phyloP scores from a whole-genome alignment of 1,140 invertebrate species.

The Pseudoatta argentina region DNA sequence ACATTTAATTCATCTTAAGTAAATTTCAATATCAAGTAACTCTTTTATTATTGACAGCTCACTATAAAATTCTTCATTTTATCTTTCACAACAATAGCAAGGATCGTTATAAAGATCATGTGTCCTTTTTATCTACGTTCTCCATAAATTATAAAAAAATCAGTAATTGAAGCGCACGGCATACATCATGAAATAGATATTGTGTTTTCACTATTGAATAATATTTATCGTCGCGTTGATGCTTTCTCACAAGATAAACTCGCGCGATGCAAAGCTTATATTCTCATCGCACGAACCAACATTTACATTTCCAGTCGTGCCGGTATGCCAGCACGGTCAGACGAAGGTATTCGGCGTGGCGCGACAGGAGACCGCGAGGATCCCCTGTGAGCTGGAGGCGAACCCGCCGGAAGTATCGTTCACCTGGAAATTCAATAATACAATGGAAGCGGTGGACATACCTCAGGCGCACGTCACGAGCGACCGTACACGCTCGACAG shows the following conservation, averaged over 20 bases:
- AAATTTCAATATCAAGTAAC: background rate
- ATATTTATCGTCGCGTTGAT: background rate
- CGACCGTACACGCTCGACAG: constrained; percentile 88
- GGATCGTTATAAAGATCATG: background rate
- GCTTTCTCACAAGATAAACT: background rate
- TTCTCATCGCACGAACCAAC: constrained; percentile 34
- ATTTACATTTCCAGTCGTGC: constrained; percentile 88
- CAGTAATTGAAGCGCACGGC: constrained; percentile 14
- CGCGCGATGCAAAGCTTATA: background rate
- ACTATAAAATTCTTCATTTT: background rate
- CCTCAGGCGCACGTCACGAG: constrained; percentile 87
- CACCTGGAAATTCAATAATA: constrained; percentile 93
- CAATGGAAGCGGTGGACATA: constrained; percentile 89
- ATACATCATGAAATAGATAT: background rate
- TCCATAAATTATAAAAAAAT: background rate
- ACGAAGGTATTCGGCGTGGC: constrained; percentile 91
- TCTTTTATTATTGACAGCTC: background rate
- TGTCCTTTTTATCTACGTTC: background rate
- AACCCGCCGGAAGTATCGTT: constrained; percentile 92
- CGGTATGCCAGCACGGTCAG: constrained; percentile 90
- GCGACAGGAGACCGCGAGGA: constrained; percentile 91
- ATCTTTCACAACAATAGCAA: background rate
- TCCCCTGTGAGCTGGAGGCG: constrained; percentile 94
- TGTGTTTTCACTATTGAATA: background rate
- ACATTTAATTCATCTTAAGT: background rate